phyloP scores from a whole-genome alignment of 2,113 vertebrate genomes.

The Scartelaos histophorus region DNA sequence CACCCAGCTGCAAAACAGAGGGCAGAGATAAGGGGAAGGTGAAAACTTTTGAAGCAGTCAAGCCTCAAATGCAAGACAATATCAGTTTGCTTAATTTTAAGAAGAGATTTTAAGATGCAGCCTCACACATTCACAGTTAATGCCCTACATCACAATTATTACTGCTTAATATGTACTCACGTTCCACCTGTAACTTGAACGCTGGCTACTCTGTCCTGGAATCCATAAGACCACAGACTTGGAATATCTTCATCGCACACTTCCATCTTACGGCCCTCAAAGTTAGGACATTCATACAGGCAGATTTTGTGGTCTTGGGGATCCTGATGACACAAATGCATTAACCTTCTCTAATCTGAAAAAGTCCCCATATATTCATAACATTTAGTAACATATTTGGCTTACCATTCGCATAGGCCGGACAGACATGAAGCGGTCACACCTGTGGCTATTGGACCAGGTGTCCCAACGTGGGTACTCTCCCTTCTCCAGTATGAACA shows the following conservation, averaged over 20 bases:
- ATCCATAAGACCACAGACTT: slow-evolving; percentile 83
- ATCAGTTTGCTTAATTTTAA: too few relatives aligned
- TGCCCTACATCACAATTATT: neutral
- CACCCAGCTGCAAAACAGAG: slow-evolving; percentile 75
- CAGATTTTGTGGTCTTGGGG: slow-evolving; percentile 83
- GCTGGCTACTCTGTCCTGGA: slow-evolving; percentile 81
- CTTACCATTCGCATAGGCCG: slow-evolving; percentile 81
- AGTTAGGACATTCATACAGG: slow-evolving; percentile 78
- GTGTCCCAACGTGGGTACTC: slow-evolving; percentile 85
- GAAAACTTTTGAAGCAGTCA: too few relatives aligned
- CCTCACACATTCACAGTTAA: neutral
- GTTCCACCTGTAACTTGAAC: slow-evolving; percentile 83
- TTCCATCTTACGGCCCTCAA: slow-evolving; percentile 85
- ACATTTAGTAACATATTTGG: neutral
- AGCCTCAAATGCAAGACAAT: too few relatives aligned
- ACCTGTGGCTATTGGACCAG: slow-evolving; percentile 84
- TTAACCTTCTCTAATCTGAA: neutral
- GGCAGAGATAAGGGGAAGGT: too few relatives aligned
- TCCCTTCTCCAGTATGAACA: slow-evolving; percentile 85
- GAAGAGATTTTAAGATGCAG: neutral
- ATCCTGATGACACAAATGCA: slow-evolving; percentile 60
- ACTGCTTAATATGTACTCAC: slow-evolving; percentile 61
- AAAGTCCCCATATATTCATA: neutral
- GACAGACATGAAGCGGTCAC: slow-evolving; percentile 80
- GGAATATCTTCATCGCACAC: slow-evolving; percentile 84